Evolutionary conservation across 2,888 invertebrate species (phyloP), one percentile per base, ranked within the genome.

Genomic region (Leptinotarsa juncta): DNA sequence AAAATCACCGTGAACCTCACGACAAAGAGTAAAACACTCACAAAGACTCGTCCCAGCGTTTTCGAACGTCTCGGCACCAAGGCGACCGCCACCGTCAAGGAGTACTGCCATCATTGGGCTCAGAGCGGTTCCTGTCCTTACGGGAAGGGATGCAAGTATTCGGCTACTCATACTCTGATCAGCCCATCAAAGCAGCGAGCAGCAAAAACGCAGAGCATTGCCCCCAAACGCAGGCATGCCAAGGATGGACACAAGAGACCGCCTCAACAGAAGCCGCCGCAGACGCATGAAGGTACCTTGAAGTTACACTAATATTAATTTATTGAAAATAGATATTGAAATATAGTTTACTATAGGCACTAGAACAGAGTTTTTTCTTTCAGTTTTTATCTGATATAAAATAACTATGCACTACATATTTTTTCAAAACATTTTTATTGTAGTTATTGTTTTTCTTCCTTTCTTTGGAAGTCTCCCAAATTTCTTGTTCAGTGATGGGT

Each of bases 31-130:
- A 20, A 26, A 26, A 26, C 26, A 87, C 91, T 87, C 81, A 91
- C 92, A 20, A 82, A 88, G 84, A 89, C 89, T 85, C 91, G 94
- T 88, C 94, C 94, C 81, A 95, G 94, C 90, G 95, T 95, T 82
- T 95, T 95, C 89, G 95, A 95, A 89, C 91, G 95, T 83, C 91
- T 95, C 84, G 95, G 95, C 82, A 94, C 94, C 65, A 94, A 94
- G 89, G 93, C 94, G 84, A 80, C 70, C 65, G 73, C 79, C 65
- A 76, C 77, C 49, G 72, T 65, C n/a, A 90, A 89, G 87, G 93
- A 93, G 88, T 92, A 91, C 88, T 94, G 94, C 86, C 91, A 93
- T 86, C 93, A 93, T 89, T 94, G 94, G 94, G 92, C 92, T 75
- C 91, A 93, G 86, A 93, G 92, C 90, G 94, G 94, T 84, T 93